Evolutionary conservation across 2,797 vertebrate species (phyloP), one percentile per base, ranked within the genome.

Genomic region (Pygocentrus nattereri): DNA sequence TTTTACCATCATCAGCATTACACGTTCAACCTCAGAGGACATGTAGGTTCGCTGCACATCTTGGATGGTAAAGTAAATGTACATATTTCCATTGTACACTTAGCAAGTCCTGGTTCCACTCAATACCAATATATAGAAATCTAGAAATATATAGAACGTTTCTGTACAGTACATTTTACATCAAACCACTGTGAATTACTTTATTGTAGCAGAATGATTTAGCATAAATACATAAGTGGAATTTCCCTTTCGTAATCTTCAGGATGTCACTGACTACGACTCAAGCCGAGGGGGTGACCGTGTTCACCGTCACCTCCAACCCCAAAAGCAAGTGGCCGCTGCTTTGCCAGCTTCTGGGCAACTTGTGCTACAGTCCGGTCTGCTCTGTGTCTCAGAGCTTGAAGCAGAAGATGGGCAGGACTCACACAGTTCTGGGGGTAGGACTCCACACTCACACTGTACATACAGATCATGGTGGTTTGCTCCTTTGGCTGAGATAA

Each of bases 341-440:
- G 0, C 16, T 94, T n/a, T 93, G 89, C 56, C 93, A 94, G 81
- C 82, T 94, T 27, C 5, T 94, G 11, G 85, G 82, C 16, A 21
- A 41, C 13, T 62, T 94, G 6, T 95, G 93, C 87, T 94, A 76
- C 90, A 93, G 83, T 78, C 93, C 93, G 0, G 7, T 79, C 21
- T 91, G 88, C 84, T 78, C 76, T 0, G n/a, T 92, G 75, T 93
- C 93, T 27, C 69, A 80, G 75, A 56, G 13, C 2, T 58, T 91
- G 54, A 88, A 69, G 70, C 72, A 5, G 23, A 0, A 85, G 59
- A 84, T 88, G 75, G 61, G 76, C 3, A 34, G 23, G 0, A 78
- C 82, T 34, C 88, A 85, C 84, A 77, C 88, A 0, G 25, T 80
- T 0, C 64, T 93, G 8, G 91, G 90, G 88, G 92, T 64, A 64